Percentiles rank a stretch among this genome's conserved stretches.
phyloP scores from a whole-genome alignment of 2,888 invertebrate genomes.

The Escarpia spicata region DNA sequence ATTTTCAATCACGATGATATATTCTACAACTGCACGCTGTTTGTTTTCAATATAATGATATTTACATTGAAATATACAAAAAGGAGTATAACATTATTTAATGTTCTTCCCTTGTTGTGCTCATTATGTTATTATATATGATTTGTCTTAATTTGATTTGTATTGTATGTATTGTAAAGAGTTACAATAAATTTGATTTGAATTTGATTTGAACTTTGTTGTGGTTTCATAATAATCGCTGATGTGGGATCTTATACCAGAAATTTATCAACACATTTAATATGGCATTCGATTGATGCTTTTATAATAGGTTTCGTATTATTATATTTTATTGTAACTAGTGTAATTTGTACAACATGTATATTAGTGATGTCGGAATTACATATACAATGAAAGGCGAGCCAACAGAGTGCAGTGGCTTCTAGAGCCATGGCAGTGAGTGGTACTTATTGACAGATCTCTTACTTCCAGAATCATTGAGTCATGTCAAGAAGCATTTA shows the following conservation, averaged over 20 bases:
- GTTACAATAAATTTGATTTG: no score
- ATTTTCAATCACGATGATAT: no score
- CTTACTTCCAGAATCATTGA: slow-evolving; percentile 68
- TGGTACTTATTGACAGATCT: background rate
- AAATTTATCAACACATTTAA: background rate
- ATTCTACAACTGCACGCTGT: no score
- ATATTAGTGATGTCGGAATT: background rate
- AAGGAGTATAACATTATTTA: no score
- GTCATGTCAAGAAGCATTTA: slow-evolving; percentile 95
- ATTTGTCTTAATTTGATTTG: no score
- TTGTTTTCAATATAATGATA: no score
- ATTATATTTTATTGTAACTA: background rate
- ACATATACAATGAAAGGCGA: background rate
- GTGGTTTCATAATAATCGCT: background rate
- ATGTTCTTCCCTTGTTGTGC: no score
- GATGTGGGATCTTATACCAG: background rate
- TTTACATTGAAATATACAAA: no score
- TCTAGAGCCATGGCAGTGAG: background rate
- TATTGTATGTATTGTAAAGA: no score
- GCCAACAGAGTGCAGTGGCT: background rate
- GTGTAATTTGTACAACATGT: background rate
- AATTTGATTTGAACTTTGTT: background rate
- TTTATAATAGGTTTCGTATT: background rate
- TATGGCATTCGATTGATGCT: background rate
- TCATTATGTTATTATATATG: no score